A percentile compares a stretch with the other conserved stretches of the same genome.
phyloP scores from a whole-genome alignment of 2,113 vertebrate species.

The Orientallactaga bullata region DNA sequence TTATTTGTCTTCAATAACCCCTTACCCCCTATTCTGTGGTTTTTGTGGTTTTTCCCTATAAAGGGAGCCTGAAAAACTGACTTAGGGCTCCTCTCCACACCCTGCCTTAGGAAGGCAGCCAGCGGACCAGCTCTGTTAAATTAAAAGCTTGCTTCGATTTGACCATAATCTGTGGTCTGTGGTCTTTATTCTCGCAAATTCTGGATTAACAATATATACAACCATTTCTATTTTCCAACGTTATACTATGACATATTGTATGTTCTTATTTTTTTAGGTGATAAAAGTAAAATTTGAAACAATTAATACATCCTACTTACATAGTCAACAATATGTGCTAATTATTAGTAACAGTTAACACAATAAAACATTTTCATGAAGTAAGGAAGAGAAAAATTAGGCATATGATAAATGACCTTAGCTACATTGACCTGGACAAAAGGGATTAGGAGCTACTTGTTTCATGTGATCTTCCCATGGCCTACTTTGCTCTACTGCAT shows the following conservation, averaged over 20 bases:
- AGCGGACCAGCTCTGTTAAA: too few relatives aligned
- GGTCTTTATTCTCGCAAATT: too few relatives aligned
- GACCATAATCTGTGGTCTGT: too few relatives aligned
- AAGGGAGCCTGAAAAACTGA: too few relatives aligned
- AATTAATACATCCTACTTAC: not conserved
- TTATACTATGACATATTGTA: not conserved
- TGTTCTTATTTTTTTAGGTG: not conserved
- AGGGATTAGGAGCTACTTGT: not conserved
- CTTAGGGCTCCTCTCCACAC: too few relatives aligned
- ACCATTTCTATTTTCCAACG: not conserved
- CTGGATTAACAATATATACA: not conserved
- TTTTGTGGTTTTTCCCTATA: too few relatives aligned
- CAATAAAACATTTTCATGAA: not conserved
- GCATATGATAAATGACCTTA: not conserved
- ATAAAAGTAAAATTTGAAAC: not conserved
- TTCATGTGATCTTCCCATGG: not conserved
- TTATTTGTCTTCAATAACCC: too few relatives aligned
- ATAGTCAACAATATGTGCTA: not conserved
- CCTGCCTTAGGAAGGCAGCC: too few relatives aligned
- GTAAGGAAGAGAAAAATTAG: not conserved
- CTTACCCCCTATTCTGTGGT: too few relatives aligned
- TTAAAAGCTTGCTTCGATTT: too few relatives aligned
- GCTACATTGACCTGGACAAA: not conserved
- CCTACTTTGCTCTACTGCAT: not conserved
- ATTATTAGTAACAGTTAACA: not conserved